phyloP scores from a whole-genome alignment of 1,140 invertebrate genomes.

The Atta colombica region DNA sequence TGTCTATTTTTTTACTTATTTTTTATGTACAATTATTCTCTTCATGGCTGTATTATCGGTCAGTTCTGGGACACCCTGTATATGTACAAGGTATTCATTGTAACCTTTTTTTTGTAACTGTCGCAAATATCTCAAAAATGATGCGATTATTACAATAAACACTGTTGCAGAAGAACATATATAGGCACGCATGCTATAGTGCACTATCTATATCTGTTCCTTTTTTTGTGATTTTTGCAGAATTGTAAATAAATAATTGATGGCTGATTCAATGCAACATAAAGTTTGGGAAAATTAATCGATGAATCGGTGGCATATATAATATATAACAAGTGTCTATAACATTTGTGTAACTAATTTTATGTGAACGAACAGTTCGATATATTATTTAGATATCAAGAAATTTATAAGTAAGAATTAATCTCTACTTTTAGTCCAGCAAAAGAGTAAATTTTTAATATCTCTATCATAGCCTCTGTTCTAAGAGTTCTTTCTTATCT shows the following conservation, averaged over 20 bases:
- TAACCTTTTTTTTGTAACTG: background rate
- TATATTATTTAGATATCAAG: background rate
- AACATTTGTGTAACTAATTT: conserved; percentile 22
- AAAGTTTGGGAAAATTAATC: conserved; percentile 13
- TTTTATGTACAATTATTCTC: too few relatives aligned
- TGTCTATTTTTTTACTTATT: too few relatives aligned
- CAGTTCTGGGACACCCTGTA: too few relatives aligned
- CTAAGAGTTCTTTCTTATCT: background rate
- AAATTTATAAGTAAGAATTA: conserved; percentile 1
- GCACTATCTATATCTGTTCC: conserved; percentile 34
- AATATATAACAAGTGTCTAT: conserved; percentile 11
- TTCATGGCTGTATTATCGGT: too few relatives aligned
- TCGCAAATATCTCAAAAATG: background rate
- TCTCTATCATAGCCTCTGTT: background rate
- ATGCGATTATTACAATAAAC: background rate
- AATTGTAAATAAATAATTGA: background rate
- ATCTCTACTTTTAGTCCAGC: background rate
- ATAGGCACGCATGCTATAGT: conserved; percentile 69
- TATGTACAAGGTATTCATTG: background rate
- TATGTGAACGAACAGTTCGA: background rate
- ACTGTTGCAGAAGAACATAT: background rate
- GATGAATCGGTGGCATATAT: conserved; percentile 16
- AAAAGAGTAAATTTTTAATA: background rate
- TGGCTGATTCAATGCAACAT: conserved; percentile 1
- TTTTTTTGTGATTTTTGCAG: background rate